Base-by-base conservation (phyloP, 2,888 invertebrate genomes). In the Mesorhabditis belari region DNA sequence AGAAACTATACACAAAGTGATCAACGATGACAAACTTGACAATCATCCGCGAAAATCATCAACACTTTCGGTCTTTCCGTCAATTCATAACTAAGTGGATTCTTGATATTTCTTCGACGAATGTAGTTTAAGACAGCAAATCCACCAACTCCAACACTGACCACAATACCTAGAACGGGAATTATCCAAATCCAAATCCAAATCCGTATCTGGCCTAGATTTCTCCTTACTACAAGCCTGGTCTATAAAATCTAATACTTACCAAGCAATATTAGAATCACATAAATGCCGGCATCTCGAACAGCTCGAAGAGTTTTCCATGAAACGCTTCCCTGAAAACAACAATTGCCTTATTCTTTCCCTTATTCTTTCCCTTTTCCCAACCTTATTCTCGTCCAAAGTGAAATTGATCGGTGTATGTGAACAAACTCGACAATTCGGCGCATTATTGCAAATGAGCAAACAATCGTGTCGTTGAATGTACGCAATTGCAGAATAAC, bases 371-470 rank as follows among this genome's bases (percentile, higher is more conserved):
- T n/a, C n/a, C n/a, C n/a, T n/a, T 23, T 23, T 23, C 21, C 44
- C 25, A 26, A 28, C 58, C 55, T 66, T 69, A 51, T 69, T 61
- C 23, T 69, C 67, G 3, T 52, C n/a, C 17, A 76, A 23, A 5
- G 66, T 65, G 56, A 77, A 69, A 53, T 74, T 74, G 5, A 76
- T 57, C 24, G 63, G 57, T 4, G 76, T 76, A 49, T 74, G 68
- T 25, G 60, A 55, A 53, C 65, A 69, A 21, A 57, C 62, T 17
- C 9, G 50, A 35, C 67, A 67, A 21, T 35, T 35, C 5, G 54
- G 28, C 3, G 12, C 28, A 12, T 6, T 27, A 28, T 66, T 63
- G 50, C 77, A 77, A 19, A 56, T 17, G 26, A 74, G 64, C n/a
- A 53, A 54, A 52, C 77, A 77, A 52, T 77, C 70, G 49, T 67